Base-by-base conservation (phyloP, 2,113 vertebrate species). In the Zootoca vivipara region DNA sequence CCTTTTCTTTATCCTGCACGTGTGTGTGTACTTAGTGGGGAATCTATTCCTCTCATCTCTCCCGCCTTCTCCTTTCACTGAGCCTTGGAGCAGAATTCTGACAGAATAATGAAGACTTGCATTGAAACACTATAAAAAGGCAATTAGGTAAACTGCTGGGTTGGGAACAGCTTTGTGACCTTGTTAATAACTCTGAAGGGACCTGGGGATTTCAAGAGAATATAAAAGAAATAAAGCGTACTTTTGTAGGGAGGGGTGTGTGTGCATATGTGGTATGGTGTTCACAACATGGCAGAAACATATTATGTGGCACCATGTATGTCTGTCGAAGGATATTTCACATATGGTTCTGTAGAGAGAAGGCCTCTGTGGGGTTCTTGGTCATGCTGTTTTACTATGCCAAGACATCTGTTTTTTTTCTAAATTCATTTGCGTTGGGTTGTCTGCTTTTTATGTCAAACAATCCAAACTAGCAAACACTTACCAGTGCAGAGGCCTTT, bases 141-240 rank as follows among this genome's bases (percentile, higher is more conserved):
- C 97, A 97, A 97, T 98, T 97, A 97, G 95, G 93, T 78, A 93
- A 97, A 97, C 96, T 95, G 96, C 96, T 95, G 97, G 96, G 94
- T 33, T 95, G 96, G 95, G 96, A 97, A 88, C 96, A 96, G 96
- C 92, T 96, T 90, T 1, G 78, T 95, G 97, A 96, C 97, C 96
- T 70, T 95, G 95, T 97, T 97, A 97, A 97, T 96, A 97, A 97
- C 96, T 96, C 93, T 94, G 94, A 92, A 92, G 83, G 0, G 87
- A 92, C 92, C 92, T 65, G 93, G 93, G 95, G 93, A 86, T 93
- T 94, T 95, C 70, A 1, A 7, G 73, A 85, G 8, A 87, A 62
- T 0, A 4, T 42, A 73, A 73, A 35, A 81, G 91, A 91, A 85
- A 28, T 78, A 18, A 91, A 33, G 22, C 0, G 40, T 85, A 4